Percentiles rank a stretch among this genome's conserved stretches.
These are phyloP conservation scores for Labeo catla DNA, from an alignment of 2,113 vertebrate genomes.

Conservation along the genomic window DNA sequence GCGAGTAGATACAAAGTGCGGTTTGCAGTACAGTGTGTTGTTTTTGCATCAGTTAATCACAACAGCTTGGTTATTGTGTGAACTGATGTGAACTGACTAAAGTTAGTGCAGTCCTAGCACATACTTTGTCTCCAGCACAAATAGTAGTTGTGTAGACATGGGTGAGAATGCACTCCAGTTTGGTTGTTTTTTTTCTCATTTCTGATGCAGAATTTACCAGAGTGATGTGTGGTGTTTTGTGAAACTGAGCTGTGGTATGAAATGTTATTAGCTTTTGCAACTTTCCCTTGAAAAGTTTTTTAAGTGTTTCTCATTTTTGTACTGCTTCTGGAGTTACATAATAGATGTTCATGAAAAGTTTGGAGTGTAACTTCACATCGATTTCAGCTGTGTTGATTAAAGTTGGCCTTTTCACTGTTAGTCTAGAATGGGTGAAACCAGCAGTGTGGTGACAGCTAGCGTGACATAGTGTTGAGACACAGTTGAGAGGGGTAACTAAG, in stretches of 20 bases:
- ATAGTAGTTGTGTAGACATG: neutral
- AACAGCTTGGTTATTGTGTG: neutral
- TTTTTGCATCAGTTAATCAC: neutral
- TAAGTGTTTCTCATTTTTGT: neutral
- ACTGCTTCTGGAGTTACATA: neutral
- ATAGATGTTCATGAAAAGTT: neutral
- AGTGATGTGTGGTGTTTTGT: neutral
- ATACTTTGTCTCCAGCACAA: neutral
- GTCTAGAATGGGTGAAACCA: neutral
- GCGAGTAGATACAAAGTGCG: neutral
- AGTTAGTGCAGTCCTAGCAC: neutral
- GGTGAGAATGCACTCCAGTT: neutral
- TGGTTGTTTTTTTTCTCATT: neutral
- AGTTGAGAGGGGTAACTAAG: neutral
- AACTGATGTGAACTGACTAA: neutral
- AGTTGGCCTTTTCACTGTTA: neutral
- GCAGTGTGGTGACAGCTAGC: neutral
- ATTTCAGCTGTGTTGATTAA: neutral
- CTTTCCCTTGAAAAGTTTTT: neutral
- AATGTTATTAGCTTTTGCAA: neutral
- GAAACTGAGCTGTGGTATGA: neutral
- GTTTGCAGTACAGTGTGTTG: neutral
- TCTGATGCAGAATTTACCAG: neutral
- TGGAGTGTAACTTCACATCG: neutral
- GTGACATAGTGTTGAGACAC: neutral